A percentile compares a stretch with the other conserved stretches of the same genome.
Conservation (phyloP, 2,113 vertebrate genomes). For the Oreochromis niloticus region DNA sequence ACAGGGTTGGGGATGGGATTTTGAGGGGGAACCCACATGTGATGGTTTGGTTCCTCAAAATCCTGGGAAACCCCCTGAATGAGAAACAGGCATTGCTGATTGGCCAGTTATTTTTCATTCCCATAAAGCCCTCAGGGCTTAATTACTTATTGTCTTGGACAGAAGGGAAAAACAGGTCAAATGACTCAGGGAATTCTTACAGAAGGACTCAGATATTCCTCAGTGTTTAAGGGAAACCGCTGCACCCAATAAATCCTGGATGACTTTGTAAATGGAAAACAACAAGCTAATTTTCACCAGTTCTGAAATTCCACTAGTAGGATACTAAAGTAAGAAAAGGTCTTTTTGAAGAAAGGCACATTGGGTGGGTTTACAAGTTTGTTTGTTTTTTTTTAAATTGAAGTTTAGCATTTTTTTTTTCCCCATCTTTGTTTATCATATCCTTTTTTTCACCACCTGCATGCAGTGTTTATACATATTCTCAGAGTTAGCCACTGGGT, state of each 20-base stretch:
- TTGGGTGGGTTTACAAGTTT: background rate
- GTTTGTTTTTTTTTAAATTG: background rate
- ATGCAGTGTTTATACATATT: background rate
- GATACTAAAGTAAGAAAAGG: background rate
- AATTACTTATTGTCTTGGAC: conserved; percentile 7
- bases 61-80: conserved; percentile 41
- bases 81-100: background rate
- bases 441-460: background rate
- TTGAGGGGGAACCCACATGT: conserved; percentile 44
- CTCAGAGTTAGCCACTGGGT: background rate
- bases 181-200: conserved; percentile 45
- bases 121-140: background rate
- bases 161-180: background rate
- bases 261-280: conserved; percentile 11
- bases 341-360: background rate
- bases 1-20: conserved; percentile 22
- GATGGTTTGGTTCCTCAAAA: conserved; percentile 18
- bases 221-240: conserved; percentile 1
- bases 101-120: background rate
- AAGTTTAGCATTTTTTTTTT: background rate
- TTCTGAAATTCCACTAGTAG: background rate
- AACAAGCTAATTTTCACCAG: conserved; percentile 25
- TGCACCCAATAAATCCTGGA: conserved; percentile 30
- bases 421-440: background rate
- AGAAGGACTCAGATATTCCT: conserved; percentile 33